Percentiles rank a stretch among this genome's conserved stretches.
Conservation (phyloP, 1,140 invertebrate genomes). For the Hirudo medicinalis region DNA sequence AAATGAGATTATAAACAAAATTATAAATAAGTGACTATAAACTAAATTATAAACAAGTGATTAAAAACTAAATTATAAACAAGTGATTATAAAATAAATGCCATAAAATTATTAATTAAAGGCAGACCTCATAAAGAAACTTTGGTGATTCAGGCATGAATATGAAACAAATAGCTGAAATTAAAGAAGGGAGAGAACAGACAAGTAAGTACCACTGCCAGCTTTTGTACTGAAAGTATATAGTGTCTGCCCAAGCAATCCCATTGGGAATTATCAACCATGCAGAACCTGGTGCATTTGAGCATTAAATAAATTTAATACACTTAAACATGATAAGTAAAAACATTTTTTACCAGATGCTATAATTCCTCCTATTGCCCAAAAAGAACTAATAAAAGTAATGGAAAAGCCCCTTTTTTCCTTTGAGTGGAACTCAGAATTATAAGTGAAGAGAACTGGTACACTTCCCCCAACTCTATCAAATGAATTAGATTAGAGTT, state of each 20-base stretch:
- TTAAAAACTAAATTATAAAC: background rate
- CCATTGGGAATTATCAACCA: background rate
- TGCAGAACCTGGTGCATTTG: background rate
- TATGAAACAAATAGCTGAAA: background rate
- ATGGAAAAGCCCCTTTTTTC: background rate
- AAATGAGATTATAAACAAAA: no score
- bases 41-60: no score
- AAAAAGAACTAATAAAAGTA: background rate
- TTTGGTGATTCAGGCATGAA: constrained; percentile 5
- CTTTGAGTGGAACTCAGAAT: background rate
- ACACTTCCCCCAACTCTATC: background rate
- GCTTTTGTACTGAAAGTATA: background rate
- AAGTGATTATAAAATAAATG: background rate
- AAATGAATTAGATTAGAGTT: background rate
- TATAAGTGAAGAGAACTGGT: constrained; percentile 1
- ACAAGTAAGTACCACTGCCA: background rate
- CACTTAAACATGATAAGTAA: background rate
- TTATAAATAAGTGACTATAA: no score
- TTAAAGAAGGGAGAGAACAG: background rate
- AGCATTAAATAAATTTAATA: background rate
- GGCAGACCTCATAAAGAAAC: background rate
- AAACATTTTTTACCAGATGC: background rate
- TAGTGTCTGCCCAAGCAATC: background rate
- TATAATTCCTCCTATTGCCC: constrained; percentile 4
- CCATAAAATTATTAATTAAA: background rate